phyloP scores from a whole-genome alignment of 2,797 vertebrate genomes.

The Acanthurus tractus region DNA sequence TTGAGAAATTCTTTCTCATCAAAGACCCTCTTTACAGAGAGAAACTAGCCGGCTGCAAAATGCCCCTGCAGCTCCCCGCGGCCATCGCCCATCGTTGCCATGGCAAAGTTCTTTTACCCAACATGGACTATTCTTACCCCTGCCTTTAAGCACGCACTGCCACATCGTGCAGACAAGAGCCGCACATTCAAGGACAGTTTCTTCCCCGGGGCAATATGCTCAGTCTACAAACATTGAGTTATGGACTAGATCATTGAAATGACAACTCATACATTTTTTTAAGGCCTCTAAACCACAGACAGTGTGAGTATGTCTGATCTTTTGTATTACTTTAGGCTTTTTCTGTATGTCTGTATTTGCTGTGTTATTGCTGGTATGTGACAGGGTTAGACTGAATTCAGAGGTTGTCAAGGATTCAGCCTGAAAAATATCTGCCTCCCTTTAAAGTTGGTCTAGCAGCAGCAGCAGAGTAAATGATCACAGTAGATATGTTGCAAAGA shows the following conservation, averaged over 20 bases:
- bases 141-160: constrained; percentile 37
- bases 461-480: constrained; percentile 11
- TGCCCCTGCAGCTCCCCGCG: constrained; percentile 41
- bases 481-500: constrained; percentile 8
- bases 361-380: constrained; percentile 4
- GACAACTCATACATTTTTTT: constrained; percentile 31
- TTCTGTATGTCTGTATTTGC: constrained; percentile 5
- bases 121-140: constrained; percentile 64
- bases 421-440: constrained; percentile 27
- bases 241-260: constrained; percentile 35
- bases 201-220: constrained; percentile 34
- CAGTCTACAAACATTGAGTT: constrained; percentile 47
- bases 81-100: constrained; percentile 56
- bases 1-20: constrained; percentile 46
- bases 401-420: constrained; percentile 19
- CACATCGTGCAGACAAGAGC: constrained; percentile 55
- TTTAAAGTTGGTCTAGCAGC: constrained; percentile 43
- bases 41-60: constrained; percentile 43
- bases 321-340: constrained; percentile 14
- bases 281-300: constrained; percentile 3
- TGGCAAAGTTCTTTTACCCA: constrained; percentile 63
- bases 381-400: neutral
- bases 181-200: constrained; percentile 59
- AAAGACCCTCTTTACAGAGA: constrained; percentile 37
- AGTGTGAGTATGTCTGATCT: constrained; percentile 21